Base-by-base conservation (phyloP, 2,888 invertebrate species). In the Linnaemya vulpina region DNA sequence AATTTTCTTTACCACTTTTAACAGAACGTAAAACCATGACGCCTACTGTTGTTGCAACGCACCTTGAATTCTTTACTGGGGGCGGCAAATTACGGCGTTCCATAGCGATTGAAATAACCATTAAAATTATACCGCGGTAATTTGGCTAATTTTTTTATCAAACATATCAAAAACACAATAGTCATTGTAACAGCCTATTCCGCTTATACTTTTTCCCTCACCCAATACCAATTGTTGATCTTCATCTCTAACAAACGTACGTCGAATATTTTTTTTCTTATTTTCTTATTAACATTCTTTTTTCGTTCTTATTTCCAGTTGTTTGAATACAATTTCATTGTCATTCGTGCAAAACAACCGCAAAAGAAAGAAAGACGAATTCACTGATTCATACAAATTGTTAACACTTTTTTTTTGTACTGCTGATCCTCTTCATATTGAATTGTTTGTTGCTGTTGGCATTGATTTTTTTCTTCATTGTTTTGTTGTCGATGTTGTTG, bases 171-270 rank as follows among this genome's bases (percentile, higher is more conserved):
- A n/a, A n/a, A n/a, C n/a, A n/a, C n/a, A n/a, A n/a, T n/a, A n/a
- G n/a, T n/a, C n/a, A n/a, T n/a, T n/a, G n/a, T n/a, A n/a, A n/a
- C n/a, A n/a, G n/a, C n/a, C n/a, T n/a, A n/a, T n/a, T n/a, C n/a
- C n/a, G n/a, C n/a, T n/a, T n/a, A n/a, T n/a, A 20, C 75, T 55
- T 22, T 40, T 65, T 20, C 65, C 40, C 65, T 5, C 15, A 67
- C 17, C 49, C 40, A 78, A 70, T 76, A 55, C 7, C 53, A n/a
- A n/a, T n/a, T n/a, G n/a, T n/a, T n/a, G 51, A 35, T 15, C 38
- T 30, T 60, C 13, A 67, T n/a, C n/a, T n/a, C n/a, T n/a, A n/a
- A 67, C 68, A 51, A 58, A 55, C 7, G 25, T 15, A 7, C 10
- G 35, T 15, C 20, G 25, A 35, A 2, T 25, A 35, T 35, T 30